A percentile compares a stretch with the other conserved stretches of the same genome.
Evolutionary conservation across 1,140 invertebrate genomes (phyloP).

Genomic region (Cydia strobilella): DNA sequence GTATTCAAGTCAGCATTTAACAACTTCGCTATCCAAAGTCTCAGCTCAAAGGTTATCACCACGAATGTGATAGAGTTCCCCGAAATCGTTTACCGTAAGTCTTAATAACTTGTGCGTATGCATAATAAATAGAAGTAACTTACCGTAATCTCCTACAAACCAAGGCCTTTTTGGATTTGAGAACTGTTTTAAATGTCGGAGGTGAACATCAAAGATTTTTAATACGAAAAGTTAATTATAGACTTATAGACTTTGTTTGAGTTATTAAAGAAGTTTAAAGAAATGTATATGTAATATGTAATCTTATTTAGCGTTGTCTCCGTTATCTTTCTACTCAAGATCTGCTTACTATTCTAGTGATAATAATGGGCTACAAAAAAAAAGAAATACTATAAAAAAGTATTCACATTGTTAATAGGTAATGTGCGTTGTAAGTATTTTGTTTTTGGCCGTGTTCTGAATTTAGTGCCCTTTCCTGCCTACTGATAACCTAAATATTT

Average conservation of each 20-base stretch:
- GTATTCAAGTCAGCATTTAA: not conserved
- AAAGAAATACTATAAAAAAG: too few relatives aligned
- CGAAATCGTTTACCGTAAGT: slow-evolving; percentile 13
- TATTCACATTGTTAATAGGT: too few relatives aligned
- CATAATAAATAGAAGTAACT: not conserved
- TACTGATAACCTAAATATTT: too few relatives aligned
- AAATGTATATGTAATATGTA: too few relatives aligned
- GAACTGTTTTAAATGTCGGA: not conserved
- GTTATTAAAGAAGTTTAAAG: not conserved
- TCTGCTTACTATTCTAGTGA: too few relatives aligned
- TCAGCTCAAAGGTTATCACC: not conserved
- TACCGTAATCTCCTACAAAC: not conserved
- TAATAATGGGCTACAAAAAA: too few relatives aligned
- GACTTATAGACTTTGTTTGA: not conserved
- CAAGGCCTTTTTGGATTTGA: not conserved
- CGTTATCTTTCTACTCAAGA: not conserved
- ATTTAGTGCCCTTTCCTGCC: too few relatives aligned
- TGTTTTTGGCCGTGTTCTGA: too few relatives aligned
- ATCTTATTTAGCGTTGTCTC: not conserved
- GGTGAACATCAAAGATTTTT: slow-evolving; percentile 16
- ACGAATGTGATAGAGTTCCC: not conserved
- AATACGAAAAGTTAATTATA: slow-evolving; percentile 8
- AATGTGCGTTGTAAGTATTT: too few relatives aligned
- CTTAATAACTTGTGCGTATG: not conserved
- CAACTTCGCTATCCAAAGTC: not conserved